Evolutionary conservation across 2,888 invertebrate genomes (phyloP).

Genomic region (Caenorhabditis sulstoni): DNA sequence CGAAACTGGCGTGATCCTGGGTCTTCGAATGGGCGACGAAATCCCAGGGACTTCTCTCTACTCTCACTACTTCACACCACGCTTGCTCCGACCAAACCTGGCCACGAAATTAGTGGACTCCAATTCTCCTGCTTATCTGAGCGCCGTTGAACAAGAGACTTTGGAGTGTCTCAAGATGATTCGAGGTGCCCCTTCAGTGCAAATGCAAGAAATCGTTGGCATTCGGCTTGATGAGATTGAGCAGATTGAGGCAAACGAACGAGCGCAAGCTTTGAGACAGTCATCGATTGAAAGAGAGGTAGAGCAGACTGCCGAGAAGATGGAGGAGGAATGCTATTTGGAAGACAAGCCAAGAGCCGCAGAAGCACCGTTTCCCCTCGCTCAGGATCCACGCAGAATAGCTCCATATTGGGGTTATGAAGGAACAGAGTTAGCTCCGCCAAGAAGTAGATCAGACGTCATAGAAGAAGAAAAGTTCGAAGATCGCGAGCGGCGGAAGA

Average conservation of each 20-base stretch:
- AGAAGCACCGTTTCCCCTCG: not conserved
- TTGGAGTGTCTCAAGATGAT: conserved; percentile 42
- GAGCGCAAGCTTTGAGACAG: not conserved
- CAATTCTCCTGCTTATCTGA: conserved; percentile 28
- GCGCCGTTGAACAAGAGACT: conserved; percentile 21
- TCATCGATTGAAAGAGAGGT: conserved; percentile 20
- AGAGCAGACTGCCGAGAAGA: conserved; percentile 17
- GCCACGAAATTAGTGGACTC: conserved; percentile 7
- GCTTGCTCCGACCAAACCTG: conserved; percentile 9
- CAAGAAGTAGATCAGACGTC: conserved; percentile 36
- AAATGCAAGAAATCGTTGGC: conserved; percentile 86
- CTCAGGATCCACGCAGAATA: conserved; percentile 36
- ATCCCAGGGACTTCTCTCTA: conserved; percentile 84
- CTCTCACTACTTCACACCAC: conserved; percentile 52
- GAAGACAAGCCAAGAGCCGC: not conserved
- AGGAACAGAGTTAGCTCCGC: conserved; percentile 10
- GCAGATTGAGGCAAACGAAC: conserved; percentile 39
- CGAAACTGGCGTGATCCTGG: conserved; percentile 94
- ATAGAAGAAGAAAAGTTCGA: conserved; percentile 21
- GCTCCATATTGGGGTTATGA: conserved; percentile 31
- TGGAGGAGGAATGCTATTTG: conserved; percentile 39
- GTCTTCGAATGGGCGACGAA: conserved; percentile 94
- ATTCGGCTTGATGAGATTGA: conserved; percentile 42
- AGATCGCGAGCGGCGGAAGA: conserved; percentile 13
- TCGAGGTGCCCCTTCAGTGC: conserved; percentile 88